Evolutionary conservation across 1,140 invertebrate genomes (phyloP).

Genomic region (Zaprionus taronus): DNA sequence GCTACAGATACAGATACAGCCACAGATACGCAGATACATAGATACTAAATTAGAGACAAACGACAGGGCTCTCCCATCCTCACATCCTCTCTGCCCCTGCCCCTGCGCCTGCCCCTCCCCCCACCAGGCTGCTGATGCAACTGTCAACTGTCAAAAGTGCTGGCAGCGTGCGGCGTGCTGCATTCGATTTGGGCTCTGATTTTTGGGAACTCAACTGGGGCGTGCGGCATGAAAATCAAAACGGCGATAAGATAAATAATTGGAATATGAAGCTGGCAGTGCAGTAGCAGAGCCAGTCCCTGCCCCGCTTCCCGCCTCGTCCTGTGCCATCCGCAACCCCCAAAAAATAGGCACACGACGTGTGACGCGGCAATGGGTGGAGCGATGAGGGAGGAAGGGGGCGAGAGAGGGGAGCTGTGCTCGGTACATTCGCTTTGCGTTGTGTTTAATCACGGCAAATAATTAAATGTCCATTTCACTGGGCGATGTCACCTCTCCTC

Average conservation of each 20-base stretch:
- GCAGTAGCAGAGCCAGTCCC: background rate
- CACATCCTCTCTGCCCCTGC: background rate
- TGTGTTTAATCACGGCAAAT: conserved; percentile 81
- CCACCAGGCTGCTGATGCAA: conserved; percentile 22
- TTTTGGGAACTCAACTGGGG: conserved; percentile 23
- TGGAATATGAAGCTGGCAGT: conserved; percentile 74
- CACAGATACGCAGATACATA: conserved; percentile 26
- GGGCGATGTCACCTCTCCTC: conserved; percentile 44
- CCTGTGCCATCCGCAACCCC: background rate
- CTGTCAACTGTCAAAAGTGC: conserved; percentile 71
- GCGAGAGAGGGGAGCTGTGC: background rate
- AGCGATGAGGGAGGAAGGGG: background rate
- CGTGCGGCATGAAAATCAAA: conserved; percentile 48
- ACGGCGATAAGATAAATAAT: conserved; percentile 79
- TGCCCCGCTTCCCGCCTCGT: background rate
- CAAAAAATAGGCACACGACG: conserved; percentile 39
- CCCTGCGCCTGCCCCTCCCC: background rate
- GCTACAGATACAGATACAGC: conserved; percentile 20
- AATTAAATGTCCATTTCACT: conserved; percentile 84
- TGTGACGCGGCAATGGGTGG: conserved; percentile 18
- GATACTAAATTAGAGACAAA: conserved; percentile 39
- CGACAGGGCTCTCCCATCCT: conserved; percentile 16
- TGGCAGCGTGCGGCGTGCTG: background rate
- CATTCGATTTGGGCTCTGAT: conserved; percentile 12
- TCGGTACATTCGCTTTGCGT: conserved; percentile 8